Evolutionary conservation across 23 tunicate genomes (phyloP).

Genomic region (Oikopleura albicans): DNA sequence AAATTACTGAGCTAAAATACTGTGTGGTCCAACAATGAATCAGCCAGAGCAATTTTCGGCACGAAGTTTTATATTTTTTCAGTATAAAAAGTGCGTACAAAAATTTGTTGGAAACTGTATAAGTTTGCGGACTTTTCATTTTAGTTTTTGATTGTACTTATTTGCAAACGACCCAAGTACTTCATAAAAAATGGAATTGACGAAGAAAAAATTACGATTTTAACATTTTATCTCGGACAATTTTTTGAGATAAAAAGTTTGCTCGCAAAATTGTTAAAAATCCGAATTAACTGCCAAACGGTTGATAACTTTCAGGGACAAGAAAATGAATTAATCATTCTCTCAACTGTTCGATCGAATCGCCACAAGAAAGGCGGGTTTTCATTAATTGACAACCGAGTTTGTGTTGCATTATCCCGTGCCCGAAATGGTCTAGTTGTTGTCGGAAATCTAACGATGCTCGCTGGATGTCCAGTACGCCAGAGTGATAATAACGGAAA

Average conservation of each 20-base stretch:
- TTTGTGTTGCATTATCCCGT: conserved; percentile 49
- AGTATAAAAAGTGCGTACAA: no score
- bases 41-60: no score
- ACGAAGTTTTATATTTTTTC: no score
- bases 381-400: conserved; percentile 43
- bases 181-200: no score
- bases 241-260: conserved; percentile 28
- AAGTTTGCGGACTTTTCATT: no score
- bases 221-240: conserved; percentile 26
- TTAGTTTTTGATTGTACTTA: no score
- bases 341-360: conserved; percentile 37
- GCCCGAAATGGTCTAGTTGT: background rate
- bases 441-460: background rate
- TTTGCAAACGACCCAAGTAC: no score
- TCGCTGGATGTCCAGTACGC: background rate
- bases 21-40: no score
- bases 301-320: conserved; percentile 89
- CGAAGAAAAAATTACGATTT: conserved; percentile 56
- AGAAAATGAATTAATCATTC: conserved; percentile 66
- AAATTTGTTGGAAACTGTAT: no score
- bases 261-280: background rate
- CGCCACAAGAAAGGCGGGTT: conserved; percentile 47
- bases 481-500: background rate
- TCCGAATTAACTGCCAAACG: conserved; percentile 22
- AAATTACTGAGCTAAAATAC: no score